phyloP scores from a whole-genome alignment of 2,888 invertebrate species.

The Lobophora halterata region DNA sequence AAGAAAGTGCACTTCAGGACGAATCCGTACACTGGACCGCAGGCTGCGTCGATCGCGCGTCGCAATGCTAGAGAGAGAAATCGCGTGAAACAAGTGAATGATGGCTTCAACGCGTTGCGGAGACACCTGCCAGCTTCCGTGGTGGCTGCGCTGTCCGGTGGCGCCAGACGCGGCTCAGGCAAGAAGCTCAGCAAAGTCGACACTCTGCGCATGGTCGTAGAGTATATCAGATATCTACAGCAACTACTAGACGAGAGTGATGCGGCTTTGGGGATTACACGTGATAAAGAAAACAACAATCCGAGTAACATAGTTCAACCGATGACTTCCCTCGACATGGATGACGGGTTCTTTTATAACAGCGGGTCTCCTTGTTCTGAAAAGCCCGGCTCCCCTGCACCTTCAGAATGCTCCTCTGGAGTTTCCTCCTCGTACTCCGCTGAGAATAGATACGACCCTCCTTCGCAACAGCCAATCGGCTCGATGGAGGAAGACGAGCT shows the following conservation, averaged over 20 bases:
- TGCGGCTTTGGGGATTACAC: slow-evolving; percentile 75
- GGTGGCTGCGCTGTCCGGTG: slow-evolving; percentile 84
- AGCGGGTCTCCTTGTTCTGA: slow-evolving; percentile 83
- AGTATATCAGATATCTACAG: slow-evolving; percentile 93
- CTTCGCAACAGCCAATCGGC: slow-evolving; percentile 80
- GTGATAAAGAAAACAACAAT: slow-evolving; percentile 71
- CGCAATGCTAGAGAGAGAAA: slow-evolving; percentile 97
- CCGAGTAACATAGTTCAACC: slow-evolving; percentile 61
- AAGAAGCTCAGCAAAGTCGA: slow-evolving; percentile 95
- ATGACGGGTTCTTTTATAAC: slow-evolving; percentile 74
- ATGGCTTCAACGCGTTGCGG: slow-evolving; percentile 93
- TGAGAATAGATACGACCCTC: slow-evolving; percentile 66
- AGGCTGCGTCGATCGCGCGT: slow-evolving; percentile 92
- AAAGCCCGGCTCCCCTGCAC: slow-evolving; percentile 86
- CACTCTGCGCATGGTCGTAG: slow-evolving; percentile 93
- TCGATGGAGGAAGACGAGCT: slow-evolving; percentile 94
- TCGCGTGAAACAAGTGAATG: slow-evolving; percentile 96
- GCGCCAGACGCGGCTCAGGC: slow-evolving; percentile 86
- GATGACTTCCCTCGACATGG: slow-evolving; percentile 72
- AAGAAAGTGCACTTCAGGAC: slow-evolving; percentile 87
- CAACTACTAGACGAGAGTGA: slow-evolving; percentile 88
- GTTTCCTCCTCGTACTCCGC: slow-evolving; percentile 75
- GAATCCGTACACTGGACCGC: slow-evolving; percentile 83
- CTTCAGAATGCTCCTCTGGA: slow-evolving; percentile 84
- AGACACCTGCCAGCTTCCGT: slow-evolving; percentile 92